These are phyloP conservation scores for Chiloscyllium plagiosum DNA, from an alignment of 2,113 vertebrate genomes.

Conservation along the genomic window DNA sequence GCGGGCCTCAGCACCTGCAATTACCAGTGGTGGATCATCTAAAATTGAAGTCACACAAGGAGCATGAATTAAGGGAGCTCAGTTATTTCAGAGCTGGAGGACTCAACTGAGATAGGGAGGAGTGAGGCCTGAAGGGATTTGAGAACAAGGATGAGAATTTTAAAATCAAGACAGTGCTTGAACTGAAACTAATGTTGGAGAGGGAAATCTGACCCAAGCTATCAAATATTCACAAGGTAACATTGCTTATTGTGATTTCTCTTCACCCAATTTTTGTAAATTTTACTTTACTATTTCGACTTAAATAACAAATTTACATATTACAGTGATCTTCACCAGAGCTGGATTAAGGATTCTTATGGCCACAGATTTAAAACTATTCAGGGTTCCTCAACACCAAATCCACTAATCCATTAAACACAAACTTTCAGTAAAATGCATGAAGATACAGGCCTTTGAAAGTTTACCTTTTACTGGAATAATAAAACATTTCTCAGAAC, in stretches of 20 bases:
- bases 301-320: background rate
- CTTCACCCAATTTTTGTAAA: background rate
- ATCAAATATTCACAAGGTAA: background rate
- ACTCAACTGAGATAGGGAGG: no score
- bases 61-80: no score
- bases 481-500: background rate
- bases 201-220: background rate
- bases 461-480: background rate
- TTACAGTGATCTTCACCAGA: background rate
- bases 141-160: no score
- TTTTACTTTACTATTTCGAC: background rate
- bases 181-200: background rate
- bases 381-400: background rate
- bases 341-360: background rate
- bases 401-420: background rate
- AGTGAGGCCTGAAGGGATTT: no score
- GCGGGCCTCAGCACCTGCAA: no score
- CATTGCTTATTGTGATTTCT: background rate
- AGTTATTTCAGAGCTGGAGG: no score
- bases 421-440: background rate
- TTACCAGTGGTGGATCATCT: no score
- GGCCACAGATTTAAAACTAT: background rate
- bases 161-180: no score
- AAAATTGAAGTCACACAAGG: no score
- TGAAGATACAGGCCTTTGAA: background rate